A percentile compares a stretch with the other conserved stretches of the same genome.
These are phyloP conservation scores for Ladona fulva DNA, from an alignment of 1,140 invertebrate species.

Conservation along the genomic window DNA sequence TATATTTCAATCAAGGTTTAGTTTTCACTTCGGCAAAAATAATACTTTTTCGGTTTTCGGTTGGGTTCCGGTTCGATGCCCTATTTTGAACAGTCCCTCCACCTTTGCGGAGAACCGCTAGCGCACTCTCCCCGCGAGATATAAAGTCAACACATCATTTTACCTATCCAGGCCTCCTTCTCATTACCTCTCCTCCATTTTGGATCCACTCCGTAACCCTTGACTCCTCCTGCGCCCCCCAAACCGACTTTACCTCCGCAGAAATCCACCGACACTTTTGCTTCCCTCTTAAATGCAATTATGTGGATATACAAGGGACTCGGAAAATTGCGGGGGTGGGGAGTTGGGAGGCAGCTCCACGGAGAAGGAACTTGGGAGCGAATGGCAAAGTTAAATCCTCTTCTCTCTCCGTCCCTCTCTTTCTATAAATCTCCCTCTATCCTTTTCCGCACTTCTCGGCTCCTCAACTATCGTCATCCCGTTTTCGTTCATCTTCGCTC, in stretches of 20 bases:
- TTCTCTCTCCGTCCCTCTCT: not conserved
- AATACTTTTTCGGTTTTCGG: no score
- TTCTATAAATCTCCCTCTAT: no score
- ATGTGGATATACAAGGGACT: not conserved
- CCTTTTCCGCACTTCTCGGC: no score
- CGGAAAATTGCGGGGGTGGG: not conserved
- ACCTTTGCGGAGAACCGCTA: no score
- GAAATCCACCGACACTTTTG: not conserved
- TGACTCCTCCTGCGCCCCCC: not conserved
- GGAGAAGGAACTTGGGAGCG: not conserved
- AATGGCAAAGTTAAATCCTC: not conserved
- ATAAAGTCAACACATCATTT: not conserved
- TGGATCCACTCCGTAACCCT: not conserved
- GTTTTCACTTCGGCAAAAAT: no score
- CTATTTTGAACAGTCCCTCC: no score
- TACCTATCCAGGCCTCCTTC: not conserved
- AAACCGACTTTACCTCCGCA: not conserved
- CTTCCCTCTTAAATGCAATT: not conserved
- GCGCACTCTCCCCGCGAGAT: not conserved
- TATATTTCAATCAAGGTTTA: no score
- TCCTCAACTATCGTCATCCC: no score
- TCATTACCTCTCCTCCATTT: not conserved
- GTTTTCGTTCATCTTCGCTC: no score
- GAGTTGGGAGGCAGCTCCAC: not conserved
- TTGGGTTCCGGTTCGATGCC: no score